Conservation (phyloP, 1,140 invertebrate genomes). For the Drosophila bocki region DNA sequence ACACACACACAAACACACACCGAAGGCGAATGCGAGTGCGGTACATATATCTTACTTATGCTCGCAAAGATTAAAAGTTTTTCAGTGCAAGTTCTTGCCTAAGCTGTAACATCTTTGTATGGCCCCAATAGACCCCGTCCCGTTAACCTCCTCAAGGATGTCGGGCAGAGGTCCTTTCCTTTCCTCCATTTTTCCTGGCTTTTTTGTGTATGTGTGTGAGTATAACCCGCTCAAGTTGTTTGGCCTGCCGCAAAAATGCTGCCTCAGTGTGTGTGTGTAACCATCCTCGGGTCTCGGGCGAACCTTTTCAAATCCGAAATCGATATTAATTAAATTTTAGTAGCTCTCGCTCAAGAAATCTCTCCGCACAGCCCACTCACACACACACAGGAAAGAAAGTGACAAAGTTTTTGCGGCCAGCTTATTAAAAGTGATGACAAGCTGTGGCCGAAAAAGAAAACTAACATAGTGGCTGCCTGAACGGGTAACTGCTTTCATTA, state of each 20-base stretch:
- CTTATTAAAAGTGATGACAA: slow-evolving; percentile 82
- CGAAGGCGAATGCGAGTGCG: slow-evolving; percentile 14
- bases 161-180: slow-evolving; percentile 9
- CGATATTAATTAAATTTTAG: slow-evolving; percentile 82
- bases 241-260: slow-evolving; percentile 55
- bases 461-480: slow-evolving; percentile 1
- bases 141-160: slow-evolving; percentile 19
- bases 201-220: slow-evolving; percentile 14
- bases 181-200: slow-evolving; percentile 19
- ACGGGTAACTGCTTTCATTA: slow-evolving; percentile 45
- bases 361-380: slow-evolving; percentile 10
- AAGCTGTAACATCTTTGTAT: slow-evolving; percentile 82
- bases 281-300: slow-evolving; percentile 13
- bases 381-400: slow-evolving; percentile 34
- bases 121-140: slow-evolving; percentile 35
- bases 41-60: slow-evolving; percentile 82
- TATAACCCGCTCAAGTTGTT: slow-evolving; percentile 71
- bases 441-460: slow-evolving; percentile 51
- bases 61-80: slow-evolving; percentile 82
- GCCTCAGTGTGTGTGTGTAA: slow-evolving; percentile 11
- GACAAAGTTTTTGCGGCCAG: slow-evolving; percentile 75
- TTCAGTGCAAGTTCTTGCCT: slow-evolving; percentile 81
- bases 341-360: slow-evolving; percentile 67
- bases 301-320: slow-evolving; percentile 83
- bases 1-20: slow-evolving; percentile 26